These are phyloP conservation scores for Entomobrya multifasciata DNA, from an alignment of 2,888 invertebrate species.

Conservation along the genomic window DNA sequence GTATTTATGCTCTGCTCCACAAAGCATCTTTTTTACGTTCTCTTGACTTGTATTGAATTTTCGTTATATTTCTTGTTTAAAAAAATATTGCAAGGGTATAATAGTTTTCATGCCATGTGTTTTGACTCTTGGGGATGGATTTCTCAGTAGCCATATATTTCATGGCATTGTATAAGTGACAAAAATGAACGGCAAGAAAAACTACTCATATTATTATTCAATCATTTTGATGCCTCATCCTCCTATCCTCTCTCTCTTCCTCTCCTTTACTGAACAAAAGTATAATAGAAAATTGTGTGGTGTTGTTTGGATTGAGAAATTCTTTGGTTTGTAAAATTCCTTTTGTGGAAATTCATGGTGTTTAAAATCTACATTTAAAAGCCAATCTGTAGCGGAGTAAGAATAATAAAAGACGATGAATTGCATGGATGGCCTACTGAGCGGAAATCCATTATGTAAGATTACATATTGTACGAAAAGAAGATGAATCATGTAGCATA, in stretches of 20 bases:
- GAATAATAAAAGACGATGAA: conserved; percentile 57
- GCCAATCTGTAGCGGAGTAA: conserved; percentile 34
- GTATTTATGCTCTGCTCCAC: conserved; percentile 38
- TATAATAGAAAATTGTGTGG: too few relatives aligned
- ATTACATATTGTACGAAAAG: conserved; percentile 68
- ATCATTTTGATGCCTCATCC: conserved; percentile 2
- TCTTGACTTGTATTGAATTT: conserved; percentile 11
- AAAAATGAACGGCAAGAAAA: conserved; percentile 45
- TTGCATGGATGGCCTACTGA: conserved; percentile 68
- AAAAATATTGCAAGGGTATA: background rate
- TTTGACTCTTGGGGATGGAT: conserved; percentile 57
- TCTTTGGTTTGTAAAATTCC: conserved; percentile 37
- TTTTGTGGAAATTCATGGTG: conserved; percentile 53
- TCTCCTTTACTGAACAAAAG: too few relatives aligned
- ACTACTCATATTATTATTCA: conserved; percentile 28
- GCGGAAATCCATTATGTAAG: conserved; percentile 76
- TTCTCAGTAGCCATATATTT: too few relatives aligned
- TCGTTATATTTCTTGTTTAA: conserved; percentile 2
- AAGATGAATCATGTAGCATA: conserved; percentile 61
- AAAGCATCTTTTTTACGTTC: conserved; percentile 15
- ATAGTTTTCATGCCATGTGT: conserved; percentile 11
- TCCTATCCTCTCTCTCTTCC: too few relatives aligned
- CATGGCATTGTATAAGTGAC: conserved; percentile 48
- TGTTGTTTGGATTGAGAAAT: conserved; percentile 48
- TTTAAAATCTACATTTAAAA: conserved; percentile 49